phyloP scores from a whole-genome alignment of 2,888 invertebrate species.

The Andricus curvator region DNA sequence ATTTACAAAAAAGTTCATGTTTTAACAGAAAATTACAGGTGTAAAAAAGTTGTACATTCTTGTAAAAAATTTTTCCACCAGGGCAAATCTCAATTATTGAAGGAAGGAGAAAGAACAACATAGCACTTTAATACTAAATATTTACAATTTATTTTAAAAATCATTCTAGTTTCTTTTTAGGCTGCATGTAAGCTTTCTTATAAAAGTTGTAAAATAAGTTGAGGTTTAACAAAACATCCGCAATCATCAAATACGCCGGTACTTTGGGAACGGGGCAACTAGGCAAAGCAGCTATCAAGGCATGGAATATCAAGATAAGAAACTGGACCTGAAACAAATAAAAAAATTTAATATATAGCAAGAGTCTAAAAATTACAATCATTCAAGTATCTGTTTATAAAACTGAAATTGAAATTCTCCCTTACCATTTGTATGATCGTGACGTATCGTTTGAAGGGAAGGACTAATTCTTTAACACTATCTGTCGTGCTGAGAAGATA shows the following conservation, averaged over 20 bases:
- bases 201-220: conserved; percentile 86
- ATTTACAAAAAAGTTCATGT: no score
- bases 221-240: conserved; percentile 82
- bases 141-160: conserved; percentile 30
- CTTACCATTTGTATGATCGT: conserved; percentile 84
- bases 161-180: conserved; percentile 42
- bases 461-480: conserved; percentile 81
- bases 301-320: conserved; percentile 81
- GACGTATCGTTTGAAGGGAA: conserved; percentile 81
- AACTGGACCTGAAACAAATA: conserved; percentile 82
- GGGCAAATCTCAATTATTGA: background rate
- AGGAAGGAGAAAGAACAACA: background rate
- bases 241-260: conserved; percentile 79
- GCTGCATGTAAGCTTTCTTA: conserved; percentile 78
- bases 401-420: conserved; percentile 45
- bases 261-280: conserved; percentile 80
- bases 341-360: background rate
- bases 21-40: no score
- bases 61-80: no score
- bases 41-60: no score
- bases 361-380: background rate
- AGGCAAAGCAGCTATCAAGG: conserved; percentile 78
- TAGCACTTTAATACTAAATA: background rate
- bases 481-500: conserved; percentile 79
- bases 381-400: background rate